Base-by-base conservation (phyloP, 2,113 vertebrate species). In the Sialia sialis region DNA sequence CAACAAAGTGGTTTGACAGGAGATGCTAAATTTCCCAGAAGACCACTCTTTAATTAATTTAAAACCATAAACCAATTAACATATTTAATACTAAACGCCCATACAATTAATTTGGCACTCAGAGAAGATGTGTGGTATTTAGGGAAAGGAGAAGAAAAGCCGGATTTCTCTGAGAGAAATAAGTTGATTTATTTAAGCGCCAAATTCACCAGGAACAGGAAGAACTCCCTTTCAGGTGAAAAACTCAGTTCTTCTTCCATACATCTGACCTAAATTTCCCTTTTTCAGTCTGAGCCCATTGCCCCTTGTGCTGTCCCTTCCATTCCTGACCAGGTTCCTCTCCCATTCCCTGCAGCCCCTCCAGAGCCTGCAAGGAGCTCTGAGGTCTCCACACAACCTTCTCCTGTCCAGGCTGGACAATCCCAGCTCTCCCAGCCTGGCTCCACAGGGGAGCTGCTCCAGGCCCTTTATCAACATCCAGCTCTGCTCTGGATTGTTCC, bases 21-120 rank as follows among this genome's bases (percentile, higher is more conserved):
- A 63, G 77, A 84, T 64, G 64, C 2, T 78, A 19, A 27, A 95
- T 95, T 94, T 96, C 96, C 93, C 91, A 10, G 43, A 91, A 95
- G 89, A 72, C 69, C 51, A 80, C 15, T 59, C 10, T 81, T 84
- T 63, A 95, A 91, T 92, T 81, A 92, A 92, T 84, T 94, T 91
- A 25, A 87, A 95, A 94, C 78, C 74, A 84, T 75, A 93, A 95
- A 87, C 77, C 64, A 89, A 91, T 96, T 94, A 95, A 75, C 77
- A 89, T 84, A 84, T 87, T 94, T 91, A 82, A 77, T 70, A 41
- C 27, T 70, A 43, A 91, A 63, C 10, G 13, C 16, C 59, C 89
- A n/a, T 52, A 70, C n/a, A 67, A 81, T 93, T 87, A 87, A 91
- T 84, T 91, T 77, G 94, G 66, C 75, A 55, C 64, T 89, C 7